These are phyloP conservation scores for Eristalis intricaria DNA, from an alignment of 2,888 invertebrate species.

Conservation along the genomic window DNA sequence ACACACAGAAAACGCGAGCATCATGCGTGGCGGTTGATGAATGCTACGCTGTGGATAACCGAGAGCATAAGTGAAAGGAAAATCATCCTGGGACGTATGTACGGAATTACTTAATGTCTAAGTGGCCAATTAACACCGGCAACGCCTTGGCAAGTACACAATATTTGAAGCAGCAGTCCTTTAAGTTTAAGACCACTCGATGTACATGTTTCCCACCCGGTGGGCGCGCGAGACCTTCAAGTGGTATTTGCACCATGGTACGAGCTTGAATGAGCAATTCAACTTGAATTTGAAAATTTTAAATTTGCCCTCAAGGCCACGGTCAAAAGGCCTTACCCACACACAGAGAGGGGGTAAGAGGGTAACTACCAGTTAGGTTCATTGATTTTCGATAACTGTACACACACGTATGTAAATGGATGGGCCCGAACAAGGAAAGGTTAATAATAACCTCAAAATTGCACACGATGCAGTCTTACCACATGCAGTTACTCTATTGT, in stretches of 20 bases:
- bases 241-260: conserved; percentile 25
- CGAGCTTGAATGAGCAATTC: conserved; percentile 52
- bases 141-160: conserved; percentile 3
- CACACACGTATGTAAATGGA: not conserved
- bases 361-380: conserved; percentile 29
- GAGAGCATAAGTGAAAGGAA: not conserved
- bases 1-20: not conserved
- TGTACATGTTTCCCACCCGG: not conserved
- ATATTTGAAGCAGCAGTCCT: not conserved
- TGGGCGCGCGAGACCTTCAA: not conserved
- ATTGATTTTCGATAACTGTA: conserved; percentile 65
- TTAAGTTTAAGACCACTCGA: conserved; percentile 20
- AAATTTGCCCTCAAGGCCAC: conserved; percentile 50
- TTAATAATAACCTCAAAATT: conserved; percentile 60
- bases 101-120: not conserved
- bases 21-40: not conserved
- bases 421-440: conserved; percentile 3
- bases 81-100: not conserved
- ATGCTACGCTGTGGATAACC: not conserved
- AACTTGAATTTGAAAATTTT: conserved; percentile 49
- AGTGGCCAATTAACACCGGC: not conserved
- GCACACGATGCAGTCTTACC: conserved; percentile 25
- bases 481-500: conserved; percentile 29
- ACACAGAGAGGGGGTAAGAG: not conserved
- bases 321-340: conserved; percentile 18